Percentiles rank a stretch among this genome's conserved stretches.
phyloP scores from a whole-genome alignment of 2,888 invertebrate species.

The Mantis religiosa region DNA sequence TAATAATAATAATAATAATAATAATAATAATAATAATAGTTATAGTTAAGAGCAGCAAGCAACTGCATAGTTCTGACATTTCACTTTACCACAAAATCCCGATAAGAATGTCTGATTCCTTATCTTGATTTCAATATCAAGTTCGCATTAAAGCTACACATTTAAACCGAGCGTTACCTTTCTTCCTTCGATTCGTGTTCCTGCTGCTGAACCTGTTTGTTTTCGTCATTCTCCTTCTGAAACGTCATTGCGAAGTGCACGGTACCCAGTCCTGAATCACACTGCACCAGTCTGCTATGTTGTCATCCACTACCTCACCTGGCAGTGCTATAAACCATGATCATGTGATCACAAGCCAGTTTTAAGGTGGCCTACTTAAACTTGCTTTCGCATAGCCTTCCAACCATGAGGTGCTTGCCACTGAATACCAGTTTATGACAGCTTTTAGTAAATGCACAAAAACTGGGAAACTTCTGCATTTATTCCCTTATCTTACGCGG shows the following conservation, averaged over 20 bases:
- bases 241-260: neutral
- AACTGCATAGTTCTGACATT: too few relatives aligned
- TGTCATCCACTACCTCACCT: neutral
- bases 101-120: too few relatives aligned
- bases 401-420: neutral
- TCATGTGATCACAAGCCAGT: neutral
- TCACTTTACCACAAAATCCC: too few relatives aligned
- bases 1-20: too few relatives aligned
- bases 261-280: neutral
- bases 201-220: neutral
- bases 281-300: neutral
- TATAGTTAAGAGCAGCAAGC: too few relatives aligned
- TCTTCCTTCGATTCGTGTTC: neutral
- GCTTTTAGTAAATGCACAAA: neutral
- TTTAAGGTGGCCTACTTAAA: neutral
- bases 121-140: too few relatives aligned
- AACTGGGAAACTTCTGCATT: neutral
- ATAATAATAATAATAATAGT: too few relatives aligned
- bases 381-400: neutral
- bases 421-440: neutral
- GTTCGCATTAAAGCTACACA: too few relatives aligned
- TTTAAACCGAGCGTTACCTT: neutral
- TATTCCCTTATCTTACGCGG: neutral
- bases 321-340: neutral
- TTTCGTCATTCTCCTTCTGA: neutral